Evolutionary conservation across 2,113 vertebrate genomes (phyloP), one percentile per base, ranked within the genome.

Genomic region (Platichthys stellatus): DNA sequence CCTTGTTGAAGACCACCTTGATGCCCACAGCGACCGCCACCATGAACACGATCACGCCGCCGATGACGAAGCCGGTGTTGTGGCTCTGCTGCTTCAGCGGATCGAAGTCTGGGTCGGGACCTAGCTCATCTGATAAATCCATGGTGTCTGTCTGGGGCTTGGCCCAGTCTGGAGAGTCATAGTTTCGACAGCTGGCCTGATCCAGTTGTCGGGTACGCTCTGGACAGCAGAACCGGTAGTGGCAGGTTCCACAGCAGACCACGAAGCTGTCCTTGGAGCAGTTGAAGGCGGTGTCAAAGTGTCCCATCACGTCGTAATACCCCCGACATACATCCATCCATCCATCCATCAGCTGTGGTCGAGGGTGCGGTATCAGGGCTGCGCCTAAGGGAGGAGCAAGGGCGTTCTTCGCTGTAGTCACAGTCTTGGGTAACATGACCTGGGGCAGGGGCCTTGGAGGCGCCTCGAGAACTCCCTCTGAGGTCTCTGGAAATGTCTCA

Each of bases 301-400:
- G 97, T 76, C 97, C 97, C 96, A 97, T 97, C 21, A 98, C 97
- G 0, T 98, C 97, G 64, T 96, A 98, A 83, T 98, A 98, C 45
- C 96, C 96, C 26, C 94, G 93, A 82, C 97, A 98, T 26, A 94
- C 94, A 31, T 98, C 96, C 15, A 84, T 83, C 90, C 90, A 92
- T 21, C 94, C 88, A 7, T 95, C 93, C 18, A 95, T 92, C 21
- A 94, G 82, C 4, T 7, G 6, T 20, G 51, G 51, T 20, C 8
- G 51, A 11, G 2, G n/a, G 20, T 7, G 51, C 8, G 51, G 51
- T n/a, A 54, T 20, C 51, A 10, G 51, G 20, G 51, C 51, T 20
- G 92, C 88, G 8, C 93, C 93, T 35, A 94, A 66, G 4, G 94
- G 94, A n/a, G 92, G 88, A 18, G 91, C 92, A 1, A 94, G 86